Base-by-base conservation (phyloP, 1,140 invertebrate species). In the Drosophila sp. region DNA sequence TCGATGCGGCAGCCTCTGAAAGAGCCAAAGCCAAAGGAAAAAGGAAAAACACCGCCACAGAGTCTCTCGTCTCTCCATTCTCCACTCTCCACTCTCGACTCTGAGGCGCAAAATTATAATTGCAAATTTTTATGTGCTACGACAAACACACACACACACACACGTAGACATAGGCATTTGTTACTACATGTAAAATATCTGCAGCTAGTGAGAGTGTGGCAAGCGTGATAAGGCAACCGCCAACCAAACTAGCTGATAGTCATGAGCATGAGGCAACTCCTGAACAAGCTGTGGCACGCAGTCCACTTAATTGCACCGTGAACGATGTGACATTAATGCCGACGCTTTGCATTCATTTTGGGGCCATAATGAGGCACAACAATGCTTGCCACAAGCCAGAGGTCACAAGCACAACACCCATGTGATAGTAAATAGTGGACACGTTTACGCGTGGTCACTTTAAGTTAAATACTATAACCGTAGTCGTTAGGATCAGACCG, bases 71-170 rank as follows among this genome's bases (percentile, higher is more conserved):
- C 75, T 46, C 65, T 51, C 78, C 27, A 32, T n/a, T 50, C 25
- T 50, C 61, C 46, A 64, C 51, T 54, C 50, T 51, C 78, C 27
- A 32, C 27, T 50, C 25, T 50, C 61, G 51, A 64, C 51, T 54
- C 50, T 13, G 13, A 71, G 82, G 82, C 82, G 82, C 84, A 89
- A 89, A 87, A 89, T 89, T 89, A 89, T 89, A 89, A 89, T 89
- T 89, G 83, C 83, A 89, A 89, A 89, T 89, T 80, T 86, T 86
- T 78, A 64, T 73, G 82, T 51, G 40, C 46, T 50, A 46, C 38
- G 58, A 59, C 25, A 32, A 8, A 34, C 21, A 43, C 14, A 51
- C 36, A 67, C 21, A 34, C 36, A 16, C 11, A 36, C 7, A 57
- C 36, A 16, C 13, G 50, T 32, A 40, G 18, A 48, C 11, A 40